Evolutionary conservation across 2,797 vertebrate genomes (phyloP), one percentile per base, ranked within the genome.

Genomic region (Danio choprae): DNA sequence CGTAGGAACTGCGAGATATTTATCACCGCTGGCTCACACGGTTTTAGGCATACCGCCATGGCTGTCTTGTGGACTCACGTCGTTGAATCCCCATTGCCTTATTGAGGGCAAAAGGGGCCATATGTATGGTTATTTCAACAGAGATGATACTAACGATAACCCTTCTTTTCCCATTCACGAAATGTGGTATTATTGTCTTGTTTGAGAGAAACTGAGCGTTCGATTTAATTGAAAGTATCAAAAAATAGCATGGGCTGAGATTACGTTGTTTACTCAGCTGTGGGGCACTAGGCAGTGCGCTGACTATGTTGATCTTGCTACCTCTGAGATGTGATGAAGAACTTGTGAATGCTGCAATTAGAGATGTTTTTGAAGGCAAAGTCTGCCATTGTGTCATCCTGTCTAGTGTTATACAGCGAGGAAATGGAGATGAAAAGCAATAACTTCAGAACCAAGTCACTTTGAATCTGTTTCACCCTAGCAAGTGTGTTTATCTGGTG

Each of bases 251-350:
- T 46, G 51, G 72, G 71, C 72, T 77, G 83, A 81, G 76, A 80
- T 60, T 65, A 64, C 46, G 68, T 9, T 86, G 83, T 84, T 86
- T 81, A 81, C 79, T 84, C 85, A 86, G 81, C 85, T 86, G 85
- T 81, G 82, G 76, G 58, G 65, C 20, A 46, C 74, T 29, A 79
- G 74, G 75, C 74, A 69, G 79, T 78, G 22, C 38, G 56, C 65
- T 50, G 68, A 74, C 75, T 53, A 29, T 84, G 85, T 86, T 83
- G 79, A 81, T 80, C 69, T 50, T 86, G 81, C 76, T 86, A 81
- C 79, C 79, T 77, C 79, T 51, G 81, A 84, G 83, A 86, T 68
- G 2, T 72, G 76, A 81, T 77, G 67, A 83, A 75, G 82, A 76
- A 71, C 15, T 78, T 80, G 69, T 13, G 20, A 77, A 84, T 77